phyloP scores from a whole-genome alignment of 2,888 invertebrate species.

The Parnassius glacialis region DNA sequence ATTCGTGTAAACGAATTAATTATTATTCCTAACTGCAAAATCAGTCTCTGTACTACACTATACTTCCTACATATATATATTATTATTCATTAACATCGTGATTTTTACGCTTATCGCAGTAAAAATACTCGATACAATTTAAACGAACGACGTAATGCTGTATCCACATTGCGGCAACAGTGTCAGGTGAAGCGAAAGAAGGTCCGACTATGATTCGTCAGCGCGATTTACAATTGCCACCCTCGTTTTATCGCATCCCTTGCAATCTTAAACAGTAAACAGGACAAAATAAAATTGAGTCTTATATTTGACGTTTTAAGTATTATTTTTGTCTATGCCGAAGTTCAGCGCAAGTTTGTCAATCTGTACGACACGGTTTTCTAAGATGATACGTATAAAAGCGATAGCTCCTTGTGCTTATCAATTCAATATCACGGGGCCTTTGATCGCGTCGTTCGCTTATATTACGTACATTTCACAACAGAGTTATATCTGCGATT shows the following conservation, averaged over 20 bases:
- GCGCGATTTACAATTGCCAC: conserved; percentile 69
- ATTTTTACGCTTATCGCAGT: no score
- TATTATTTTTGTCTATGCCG: not conserved
- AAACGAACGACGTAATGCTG: conserved; percentile 28
- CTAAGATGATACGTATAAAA: conserved; percentile 30
- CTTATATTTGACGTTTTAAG: not conserved
- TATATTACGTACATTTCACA: conserved; percentile 50
- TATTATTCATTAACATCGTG: no score
- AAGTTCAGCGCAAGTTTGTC: conserved; percentile 29
- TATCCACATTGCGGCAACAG: conserved; percentile 51
- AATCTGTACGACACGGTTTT: conserved; percentile 26
- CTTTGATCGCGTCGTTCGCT: conserved; percentile 62
- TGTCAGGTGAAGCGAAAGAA: conserved; percentile 65
- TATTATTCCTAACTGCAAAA: no score
- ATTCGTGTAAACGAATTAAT: no score
- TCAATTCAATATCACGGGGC: conserved; percentile 69
- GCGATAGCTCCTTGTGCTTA: conserved; percentile 48
- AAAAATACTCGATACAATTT: not conserved
- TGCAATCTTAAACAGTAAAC: conserved; percentile 26
- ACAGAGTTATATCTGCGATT: conserved; percentile 30
- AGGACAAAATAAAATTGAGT: conserved; percentile 14
- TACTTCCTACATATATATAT: no score
- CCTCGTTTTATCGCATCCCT: conserved; percentile 63
- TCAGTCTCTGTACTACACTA: no score
- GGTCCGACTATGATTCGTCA: conserved; percentile 72